phyloP scores from a whole-genome alignment of 2,797 vertebrate species.

The Sebastes matsubarae region DNA sequence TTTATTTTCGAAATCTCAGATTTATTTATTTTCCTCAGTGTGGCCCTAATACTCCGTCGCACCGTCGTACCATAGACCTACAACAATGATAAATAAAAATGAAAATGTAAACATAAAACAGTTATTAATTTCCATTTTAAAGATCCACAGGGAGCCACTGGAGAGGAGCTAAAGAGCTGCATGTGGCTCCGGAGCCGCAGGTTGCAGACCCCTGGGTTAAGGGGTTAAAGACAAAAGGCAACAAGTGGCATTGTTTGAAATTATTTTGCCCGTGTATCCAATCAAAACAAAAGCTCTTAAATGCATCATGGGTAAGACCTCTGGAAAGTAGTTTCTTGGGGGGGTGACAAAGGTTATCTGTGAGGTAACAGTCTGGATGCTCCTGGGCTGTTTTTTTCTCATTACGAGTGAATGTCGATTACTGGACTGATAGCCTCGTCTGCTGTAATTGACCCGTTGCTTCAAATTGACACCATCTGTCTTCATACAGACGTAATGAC shows the following conservation, averaged over 20 bases:
- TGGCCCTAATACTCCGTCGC: too few species aligned
- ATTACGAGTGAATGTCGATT: slow-evolving; percentile 67
- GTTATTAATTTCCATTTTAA: too few species aligned
- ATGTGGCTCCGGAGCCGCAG: too few species aligned
- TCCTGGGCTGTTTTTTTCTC: slow-evolving; percentile 66
- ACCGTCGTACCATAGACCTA: too few species aligned
- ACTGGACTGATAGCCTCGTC: slow-evolving; percentile 65
- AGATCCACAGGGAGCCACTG: too few species aligned
- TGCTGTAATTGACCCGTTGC: slow-evolving; percentile 72
- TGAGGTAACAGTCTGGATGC: slow-evolving; percentile 45
- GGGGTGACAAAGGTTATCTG: slow-evolving; percentile 56
- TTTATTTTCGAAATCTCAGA: too few species aligned
- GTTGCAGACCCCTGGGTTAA: too few species aligned
- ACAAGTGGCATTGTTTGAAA: not conserved
- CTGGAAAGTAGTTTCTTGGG: slow-evolving; percentile 38
- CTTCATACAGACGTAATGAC: slow-evolving; percentile 75
- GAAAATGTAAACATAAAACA: too few species aligned
- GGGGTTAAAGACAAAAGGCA: not conserved
- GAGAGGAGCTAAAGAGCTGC: too few species aligned
- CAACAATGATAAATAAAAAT: too few species aligned
- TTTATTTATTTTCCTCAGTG: too few species aligned
- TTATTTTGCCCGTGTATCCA: not conserved
- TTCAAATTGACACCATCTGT: slow-evolving; percentile 72
- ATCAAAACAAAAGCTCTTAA: slow-evolving; percentile 1
- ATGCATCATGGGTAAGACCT: not conserved